Base-by-base conservation (phyloP, 2,113 vertebrate species). In the Brachionichthys hirsutus region DNA sequence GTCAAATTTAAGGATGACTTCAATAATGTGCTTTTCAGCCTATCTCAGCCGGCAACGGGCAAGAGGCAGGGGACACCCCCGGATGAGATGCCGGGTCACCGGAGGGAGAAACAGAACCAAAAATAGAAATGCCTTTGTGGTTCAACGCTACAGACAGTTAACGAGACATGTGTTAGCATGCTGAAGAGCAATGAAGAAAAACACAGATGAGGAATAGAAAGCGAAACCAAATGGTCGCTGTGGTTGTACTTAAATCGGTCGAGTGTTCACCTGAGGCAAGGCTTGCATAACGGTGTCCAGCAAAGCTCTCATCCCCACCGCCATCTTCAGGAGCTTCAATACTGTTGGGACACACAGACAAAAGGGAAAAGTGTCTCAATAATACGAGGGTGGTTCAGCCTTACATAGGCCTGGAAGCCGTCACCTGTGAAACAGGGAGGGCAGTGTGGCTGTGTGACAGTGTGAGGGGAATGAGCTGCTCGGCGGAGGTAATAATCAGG, bases 251-350 rank as follows among this genome's bases (percentile, higher is more conserved):
- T 67, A 45, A 34, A 46, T 19, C 6, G 40, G 17, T 24, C 9
- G 50, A 50, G 49, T 13, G 64, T 54, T 83, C 94, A 98, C 97
- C 95, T 99, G 97, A 20, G 97, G 97, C 85, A 99, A 90, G 0
- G 97, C 97, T 91, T 99, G 97, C 89, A 99, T 96, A 80, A 99
- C 97, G 0, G 97, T 99, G 91, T 99, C 97, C 90, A 99, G 78
- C 78, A 99, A 85, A 41, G 97, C 94, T 88, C 96, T 91, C 97
- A 99, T 99, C 67, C 97, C 97, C 54, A 97, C 94, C 1, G 97
- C 97, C 96, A 98, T 98, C 92, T 98, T 98, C 90, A 99, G 84
- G 65, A 98, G 88, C 91, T 98, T 98, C 85, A 99, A 65, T 54
- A 98, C 96, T 98, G 88, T 15, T 17, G 81, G 75, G 75, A 60